Percentiles rank a stretch among this genome's conserved stretches.
These are phyloP conservation scores for Hoplodrina blanda DNA, from an alignment of 2,888 invertebrate genomes.

Conservation along the genomic window DNA sequence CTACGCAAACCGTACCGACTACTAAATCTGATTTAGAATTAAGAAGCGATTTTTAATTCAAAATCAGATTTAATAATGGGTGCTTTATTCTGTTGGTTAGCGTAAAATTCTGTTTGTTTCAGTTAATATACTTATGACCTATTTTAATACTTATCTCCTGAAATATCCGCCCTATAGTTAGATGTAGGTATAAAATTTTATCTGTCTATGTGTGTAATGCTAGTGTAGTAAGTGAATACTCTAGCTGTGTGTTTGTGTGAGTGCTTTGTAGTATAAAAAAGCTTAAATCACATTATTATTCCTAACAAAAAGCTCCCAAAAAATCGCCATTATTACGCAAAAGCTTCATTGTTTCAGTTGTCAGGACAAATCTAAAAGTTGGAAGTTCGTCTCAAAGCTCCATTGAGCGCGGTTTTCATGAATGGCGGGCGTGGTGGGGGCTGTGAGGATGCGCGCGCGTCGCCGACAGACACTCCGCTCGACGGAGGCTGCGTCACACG, in stretches of 20 bases:
- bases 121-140: background rate
- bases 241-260: background rate
- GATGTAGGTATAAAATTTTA: background rate
- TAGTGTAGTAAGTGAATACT: background rate
- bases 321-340: conserved; percentile 19
- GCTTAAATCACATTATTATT: background rate
- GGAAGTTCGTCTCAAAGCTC: conserved; percentile 48
- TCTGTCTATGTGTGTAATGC: background rate
- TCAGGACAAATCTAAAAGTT: conserved; percentile 47
- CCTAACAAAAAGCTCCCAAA: conserved; percentile 6
- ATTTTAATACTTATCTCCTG: conserved; percentile 5
- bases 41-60: too few species aligned
- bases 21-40: too few species aligned
- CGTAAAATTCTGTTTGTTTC: background rate
- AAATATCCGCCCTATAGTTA: conserved; percentile 7
- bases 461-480: conserved; percentile 68
- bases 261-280: background rate
- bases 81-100: too few species aligned
- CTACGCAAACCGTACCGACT: too few species aligned
- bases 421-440: conserved; percentile 84
- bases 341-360: conserved; percentile 39
- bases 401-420: conserved; percentile 85
- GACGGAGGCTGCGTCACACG: conserved; percentile 77
- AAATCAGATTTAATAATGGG: too few species aligned
- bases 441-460: conserved; percentile 75